Conservation (phyloP, 2,888 invertebrate genomes). For the Pristionchus arcanus region DNA sequence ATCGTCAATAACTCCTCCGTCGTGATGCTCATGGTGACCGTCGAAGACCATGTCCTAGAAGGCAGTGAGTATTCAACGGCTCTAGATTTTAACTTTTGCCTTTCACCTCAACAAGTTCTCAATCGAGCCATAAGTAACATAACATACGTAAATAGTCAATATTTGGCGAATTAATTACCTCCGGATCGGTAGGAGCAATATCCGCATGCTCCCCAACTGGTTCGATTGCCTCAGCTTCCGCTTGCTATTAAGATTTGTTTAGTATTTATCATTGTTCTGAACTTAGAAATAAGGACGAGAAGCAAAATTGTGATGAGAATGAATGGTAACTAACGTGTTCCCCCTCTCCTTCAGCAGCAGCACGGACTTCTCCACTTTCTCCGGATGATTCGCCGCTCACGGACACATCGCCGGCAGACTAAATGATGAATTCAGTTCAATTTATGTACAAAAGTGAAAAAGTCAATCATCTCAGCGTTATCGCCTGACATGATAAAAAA, state of each 20-base stretch:
- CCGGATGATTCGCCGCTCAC: not conserved
- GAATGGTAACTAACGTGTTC: not conserved
- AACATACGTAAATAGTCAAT: too few relatives aligned
- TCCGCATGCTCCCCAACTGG: not conserved
- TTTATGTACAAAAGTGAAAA: too few relatives aligned
- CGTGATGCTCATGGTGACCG: slow-evolving; percentile 19
- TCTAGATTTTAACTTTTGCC: too few relatives aligned
- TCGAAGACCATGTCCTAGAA: not conserved
- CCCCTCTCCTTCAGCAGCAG: not conserved
- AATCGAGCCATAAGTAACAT: too few relatives aligned
- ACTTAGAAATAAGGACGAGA: not conserved
- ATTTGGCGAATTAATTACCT: not conserved
- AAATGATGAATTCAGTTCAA: not conserved
- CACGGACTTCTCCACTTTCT: not conserved
- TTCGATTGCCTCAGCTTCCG: not conserved
- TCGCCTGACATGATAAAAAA: too few relatives aligned
- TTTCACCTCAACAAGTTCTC: too few relatives aligned
- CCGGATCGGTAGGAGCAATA: not conserved
- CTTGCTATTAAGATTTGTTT: not conserved
- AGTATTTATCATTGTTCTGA: not conserved
- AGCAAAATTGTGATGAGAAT: too few relatives aligned
- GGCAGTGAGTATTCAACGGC: not conserved
- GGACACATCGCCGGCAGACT: not conserved
- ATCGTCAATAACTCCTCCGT: not conserved
- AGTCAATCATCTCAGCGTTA: too few relatives aligned